Conservation (phyloP, 2,113 vertebrate species). For the Montifringilla adamsi region DNA sequence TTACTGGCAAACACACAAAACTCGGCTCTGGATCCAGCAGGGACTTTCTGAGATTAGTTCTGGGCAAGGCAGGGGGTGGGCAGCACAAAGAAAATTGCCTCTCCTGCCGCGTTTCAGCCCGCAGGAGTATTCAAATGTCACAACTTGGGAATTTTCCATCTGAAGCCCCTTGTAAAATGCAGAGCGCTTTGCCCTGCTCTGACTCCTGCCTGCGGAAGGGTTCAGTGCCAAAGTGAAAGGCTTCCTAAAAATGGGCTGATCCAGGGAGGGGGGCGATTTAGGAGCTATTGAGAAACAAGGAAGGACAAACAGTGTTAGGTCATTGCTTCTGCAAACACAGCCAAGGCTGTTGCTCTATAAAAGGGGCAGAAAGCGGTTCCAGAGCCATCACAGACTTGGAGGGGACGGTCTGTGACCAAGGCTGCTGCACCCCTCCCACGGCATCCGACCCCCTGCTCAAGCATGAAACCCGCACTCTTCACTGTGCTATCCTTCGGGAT, state of each 20-base stretch:
- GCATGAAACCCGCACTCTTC: slow-evolving; percentile 21
- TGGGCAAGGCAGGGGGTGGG: slow-evolving; percentile 16
- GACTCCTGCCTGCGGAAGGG: not conserved
- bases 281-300: slow-evolving; percentile 70
- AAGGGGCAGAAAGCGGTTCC: slow-evolving; percentile 17
- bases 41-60: not conserved
- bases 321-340: slow-evolving; percentile 68
- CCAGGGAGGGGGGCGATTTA: not conserved
- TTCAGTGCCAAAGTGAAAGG: slow-evolving; percentile 58
- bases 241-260: slow-evolving; percentile 49
- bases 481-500: slow-evolving; percentile 45
- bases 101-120: not conserved
- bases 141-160: slow-evolving; percentile 48
- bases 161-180: not conserved
- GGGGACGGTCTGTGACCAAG: slow-evolving; percentile 58
- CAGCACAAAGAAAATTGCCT: not conserved
- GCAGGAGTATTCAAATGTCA: not conserved
- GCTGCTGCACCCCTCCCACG: not conserved
- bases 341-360: slow-evolving; percentile 59
- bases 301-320: slow-evolving; percentile 69
- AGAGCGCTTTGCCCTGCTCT: not conserved
- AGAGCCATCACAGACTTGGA: slow-evolving; percentile 50
- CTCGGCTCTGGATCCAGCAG: not conserved
- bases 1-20: not conserved
- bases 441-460: not conserved